phyloP scores from a whole-genome alignment of 2,113 vertebrate species.

The Otis tarda region DNA sequence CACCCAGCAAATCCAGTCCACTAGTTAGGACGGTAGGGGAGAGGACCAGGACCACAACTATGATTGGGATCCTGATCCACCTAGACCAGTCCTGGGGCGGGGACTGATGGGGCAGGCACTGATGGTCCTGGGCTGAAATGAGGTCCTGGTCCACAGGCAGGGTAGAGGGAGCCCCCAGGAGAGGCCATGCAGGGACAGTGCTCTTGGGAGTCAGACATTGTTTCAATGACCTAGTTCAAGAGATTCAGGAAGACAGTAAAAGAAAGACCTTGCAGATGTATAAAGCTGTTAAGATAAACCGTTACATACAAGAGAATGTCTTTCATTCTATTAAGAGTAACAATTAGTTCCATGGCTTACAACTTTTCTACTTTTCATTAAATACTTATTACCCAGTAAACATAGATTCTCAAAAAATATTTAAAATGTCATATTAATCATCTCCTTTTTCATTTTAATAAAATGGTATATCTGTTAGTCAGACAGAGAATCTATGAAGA shows the following conservation, averaged over 20 bases:
- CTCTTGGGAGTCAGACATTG: background rate
- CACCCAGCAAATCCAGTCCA: background rate
- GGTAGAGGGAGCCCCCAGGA: background rate
- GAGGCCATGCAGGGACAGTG: background rate
- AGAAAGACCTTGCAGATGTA: background rate
- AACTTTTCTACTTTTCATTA: background rate
- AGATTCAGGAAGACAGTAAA: background rate
- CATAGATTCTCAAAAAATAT: background rate
- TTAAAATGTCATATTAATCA: background rate
- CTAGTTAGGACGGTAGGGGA: background rate
- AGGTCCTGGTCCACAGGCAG: background rate
- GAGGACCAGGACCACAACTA: background rate
- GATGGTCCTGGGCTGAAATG: background rate
- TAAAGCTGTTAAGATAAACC: background rate
- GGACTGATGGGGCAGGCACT: background rate
- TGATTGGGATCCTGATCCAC: fast-evolving
- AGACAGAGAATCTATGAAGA: background rate
- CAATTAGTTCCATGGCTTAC: background rate
- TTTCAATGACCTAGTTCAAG: background rate
- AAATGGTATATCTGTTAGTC: background rate
- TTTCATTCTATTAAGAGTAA: background rate
- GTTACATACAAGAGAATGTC: background rate
- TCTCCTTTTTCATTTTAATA: background rate
- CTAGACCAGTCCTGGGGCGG: background rate
- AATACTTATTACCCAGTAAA: background rate